A percentile compares a stretch with the other conserved stretches of the same genome.
Conservation (phyloP, 2,113 vertebrate genomes). For the Pteruthius melanotis region DNA sequence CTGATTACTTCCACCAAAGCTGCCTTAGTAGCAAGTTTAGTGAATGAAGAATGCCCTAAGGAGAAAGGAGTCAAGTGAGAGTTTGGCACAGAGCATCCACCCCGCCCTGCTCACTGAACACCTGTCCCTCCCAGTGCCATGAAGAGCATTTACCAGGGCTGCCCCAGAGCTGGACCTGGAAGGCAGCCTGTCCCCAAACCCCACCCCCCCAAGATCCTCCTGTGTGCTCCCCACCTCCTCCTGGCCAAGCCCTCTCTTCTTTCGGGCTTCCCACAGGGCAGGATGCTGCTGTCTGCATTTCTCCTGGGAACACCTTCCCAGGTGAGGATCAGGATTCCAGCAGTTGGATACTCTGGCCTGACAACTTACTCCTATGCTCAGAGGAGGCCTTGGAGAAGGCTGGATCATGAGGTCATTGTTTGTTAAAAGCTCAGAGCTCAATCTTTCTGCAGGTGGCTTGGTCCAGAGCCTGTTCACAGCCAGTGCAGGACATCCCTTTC, state of each 20-base stretch:
- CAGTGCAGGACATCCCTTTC: background rate
- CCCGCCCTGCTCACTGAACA: background rate
- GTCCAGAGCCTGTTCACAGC: background rate
- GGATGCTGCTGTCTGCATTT: background rate
- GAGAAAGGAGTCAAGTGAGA: conserved; percentile 12
- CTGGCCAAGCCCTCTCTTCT: background rate
- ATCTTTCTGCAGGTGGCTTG: background rate
- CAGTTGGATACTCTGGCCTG: background rate
- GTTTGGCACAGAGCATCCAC: background rate
- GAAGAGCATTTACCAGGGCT: background rate
- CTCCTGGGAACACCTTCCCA: background rate
- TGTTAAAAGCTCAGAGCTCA: background rate
- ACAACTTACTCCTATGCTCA: background rate
- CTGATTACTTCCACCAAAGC: background rate
- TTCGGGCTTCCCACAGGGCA: background rate
- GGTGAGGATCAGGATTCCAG: background rate
- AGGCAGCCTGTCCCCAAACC: background rate
- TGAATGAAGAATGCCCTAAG: background rate
- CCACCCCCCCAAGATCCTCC: background rate
- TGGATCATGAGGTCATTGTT: background rate
- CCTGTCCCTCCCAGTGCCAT: background rate
- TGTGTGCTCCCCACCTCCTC: background rate
- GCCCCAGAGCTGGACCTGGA: background rate
- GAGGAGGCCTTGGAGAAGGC: background rate
- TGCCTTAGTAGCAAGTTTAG: background rate